Conservation (phyloP, 1,140 invertebrate species). For the Mizuhopecten yessoensis region DNA sequence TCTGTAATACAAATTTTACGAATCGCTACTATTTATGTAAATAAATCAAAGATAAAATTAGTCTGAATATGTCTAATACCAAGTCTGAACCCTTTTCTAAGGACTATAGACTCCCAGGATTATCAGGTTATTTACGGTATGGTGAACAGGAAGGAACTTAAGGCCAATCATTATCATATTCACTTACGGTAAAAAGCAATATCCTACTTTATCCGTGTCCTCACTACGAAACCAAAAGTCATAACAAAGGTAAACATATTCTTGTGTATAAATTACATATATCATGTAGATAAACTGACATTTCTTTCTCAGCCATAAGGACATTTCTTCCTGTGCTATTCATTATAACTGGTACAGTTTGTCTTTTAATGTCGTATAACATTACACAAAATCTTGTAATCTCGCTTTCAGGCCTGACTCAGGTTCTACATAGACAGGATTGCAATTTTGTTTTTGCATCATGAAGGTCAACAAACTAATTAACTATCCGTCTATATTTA, state of each 20-base stretch:
- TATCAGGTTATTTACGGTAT: no score
- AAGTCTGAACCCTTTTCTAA: no score
- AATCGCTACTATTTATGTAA: no score
- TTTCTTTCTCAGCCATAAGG: background rate
- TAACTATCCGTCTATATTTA: background rate
- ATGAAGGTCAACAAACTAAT: background rate
- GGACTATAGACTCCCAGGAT: no score
- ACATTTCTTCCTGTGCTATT: background rate
- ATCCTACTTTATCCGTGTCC: no score
- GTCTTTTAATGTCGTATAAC: background rate
- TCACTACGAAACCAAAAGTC: no score
- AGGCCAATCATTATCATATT: no score
- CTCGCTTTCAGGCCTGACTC: background rate
- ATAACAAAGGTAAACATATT: background rate
- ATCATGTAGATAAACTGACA: background rate
- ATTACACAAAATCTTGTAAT: background rate
- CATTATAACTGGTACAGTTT: background rate
- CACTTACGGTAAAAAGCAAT: no score
- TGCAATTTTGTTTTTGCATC: background rate
- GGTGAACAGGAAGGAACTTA: no score
- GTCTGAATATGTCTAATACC: no score
- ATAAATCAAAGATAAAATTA: no score
- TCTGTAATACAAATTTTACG: no score
- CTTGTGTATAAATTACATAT: background rate
- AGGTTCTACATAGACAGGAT: background rate